Percentiles rank a stretch among this genome's conserved stretches.
phyloP scores from a whole-genome alignment of 2,888 invertebrate species.

The Acanthococcus lagerstroemiae region DNA sequence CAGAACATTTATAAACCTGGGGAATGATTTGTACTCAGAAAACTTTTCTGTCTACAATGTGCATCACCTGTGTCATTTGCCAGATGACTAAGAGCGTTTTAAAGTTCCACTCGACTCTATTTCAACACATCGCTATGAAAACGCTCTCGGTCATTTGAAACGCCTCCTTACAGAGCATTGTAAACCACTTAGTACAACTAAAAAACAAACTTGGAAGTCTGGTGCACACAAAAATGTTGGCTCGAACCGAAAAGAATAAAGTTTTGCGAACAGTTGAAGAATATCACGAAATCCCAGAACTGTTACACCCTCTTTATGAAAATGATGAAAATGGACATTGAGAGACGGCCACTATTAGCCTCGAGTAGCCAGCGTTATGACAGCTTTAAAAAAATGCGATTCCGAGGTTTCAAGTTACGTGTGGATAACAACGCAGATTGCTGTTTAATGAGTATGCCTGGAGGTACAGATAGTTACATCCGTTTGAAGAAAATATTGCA shows the following conservation, averaged over 20 bases:
- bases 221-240: background rate
- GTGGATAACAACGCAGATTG: background rate
- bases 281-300: background rate
- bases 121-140: background rate
- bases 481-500: background rate
- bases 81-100: background rate
- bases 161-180: background rate
- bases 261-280: background rate
- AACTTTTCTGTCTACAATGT: background rate
- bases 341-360: too few relatives aligned
- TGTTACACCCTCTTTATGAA: background rate
- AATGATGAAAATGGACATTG: background rate
- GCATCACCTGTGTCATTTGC: background rate
- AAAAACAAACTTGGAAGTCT: background rate
- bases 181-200: background rate
- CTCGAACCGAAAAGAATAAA: background rate
- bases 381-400: background rate
- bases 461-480: background rate
- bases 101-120: background rate
- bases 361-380: too few relatives aligned
- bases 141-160: background rate
- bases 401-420: background rate
- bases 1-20: background rate
- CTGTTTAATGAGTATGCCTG: background rate
- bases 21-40: background rate